Conservation (phyloP, 2,797 vertebrate species). For the Coranthus polyacanthus region DNA sequence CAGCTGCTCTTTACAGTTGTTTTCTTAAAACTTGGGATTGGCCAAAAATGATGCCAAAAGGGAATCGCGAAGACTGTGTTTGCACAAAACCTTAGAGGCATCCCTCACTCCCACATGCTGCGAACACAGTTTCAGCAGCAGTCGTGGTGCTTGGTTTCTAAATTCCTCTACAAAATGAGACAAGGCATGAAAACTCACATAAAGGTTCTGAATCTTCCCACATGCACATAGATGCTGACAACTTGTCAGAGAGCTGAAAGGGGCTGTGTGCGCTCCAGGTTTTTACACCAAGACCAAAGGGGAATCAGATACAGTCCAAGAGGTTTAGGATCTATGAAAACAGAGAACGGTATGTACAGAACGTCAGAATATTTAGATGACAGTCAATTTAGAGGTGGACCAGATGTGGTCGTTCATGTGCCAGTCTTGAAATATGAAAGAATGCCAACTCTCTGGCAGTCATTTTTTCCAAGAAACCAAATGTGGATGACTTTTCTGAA, state of each 20-base stretch:
- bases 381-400: conserved; percentile 29
- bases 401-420: conserved; percentile 49
- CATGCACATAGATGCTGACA: conserved; percentile 77
- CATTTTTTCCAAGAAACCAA: conserved; percentile 11
- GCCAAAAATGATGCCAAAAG: conserved; percentile 37
- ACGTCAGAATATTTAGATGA: conserved; percentile 24
- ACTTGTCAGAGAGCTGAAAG: conserved; percentile 64
- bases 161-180: conserved; percentile 62
- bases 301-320: conserved; percentile 54
- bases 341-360: conserved; percentile 13
- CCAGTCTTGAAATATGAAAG: conserved; percentile 1
- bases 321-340: conserved; percentile 37
- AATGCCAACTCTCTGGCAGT: conserved; percentile 3
- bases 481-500: not conserved
- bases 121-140: conserved; percentile 51
- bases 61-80: conserved; percentile 32
- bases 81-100: conserved; percentile 26
- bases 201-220: conserved; percentile 66
- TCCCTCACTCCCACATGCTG: conserved; percentile 47
- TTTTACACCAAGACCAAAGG: conserved; percentile 49
- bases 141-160: conserved; percentile 53
- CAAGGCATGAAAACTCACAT: conserved; percentile 56
- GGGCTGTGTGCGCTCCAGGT: conserved; percentile 46
- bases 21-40: conserved; percentile 36
- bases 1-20: conserved; percentile 54